Conservation (phyloP, 2,888 invertebrate species). For the Caenorhabditis panamensis region DNA sequence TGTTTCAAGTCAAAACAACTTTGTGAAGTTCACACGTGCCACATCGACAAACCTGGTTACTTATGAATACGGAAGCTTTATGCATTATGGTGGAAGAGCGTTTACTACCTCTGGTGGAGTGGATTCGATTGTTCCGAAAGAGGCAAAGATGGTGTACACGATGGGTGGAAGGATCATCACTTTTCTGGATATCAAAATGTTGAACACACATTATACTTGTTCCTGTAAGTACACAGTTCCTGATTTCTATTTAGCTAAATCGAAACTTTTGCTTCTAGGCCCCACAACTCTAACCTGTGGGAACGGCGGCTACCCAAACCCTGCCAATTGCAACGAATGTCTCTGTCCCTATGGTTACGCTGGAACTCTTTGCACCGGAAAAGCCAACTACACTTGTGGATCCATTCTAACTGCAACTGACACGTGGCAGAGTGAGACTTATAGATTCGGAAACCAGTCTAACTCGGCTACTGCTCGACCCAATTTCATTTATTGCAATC, state of each 20-base stretch:
- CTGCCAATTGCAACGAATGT: slow-evolving; percentile 71
- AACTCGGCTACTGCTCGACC: slow-evolving; percentile 45
- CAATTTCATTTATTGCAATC: slow-evolving; percentile 32
- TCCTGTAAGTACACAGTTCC: slow-evolving; percentile 18
- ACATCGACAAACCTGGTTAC: slow-evolving; percentile 37
- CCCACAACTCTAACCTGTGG: slow-evolving; percentile 60
- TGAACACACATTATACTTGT: slow-evolving; percentile 58
- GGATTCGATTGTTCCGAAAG: slow-evolving; percentile 59
- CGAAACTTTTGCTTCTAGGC: neutral
- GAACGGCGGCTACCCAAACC: slow-evolving; percentile 76
- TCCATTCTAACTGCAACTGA: slow-evolving; percentile 29
- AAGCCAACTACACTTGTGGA: slow-evolving; percentile 50
- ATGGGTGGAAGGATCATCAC: slow-evolving; percentile 60
- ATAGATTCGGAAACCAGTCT: slow-evolving; percentile 47
- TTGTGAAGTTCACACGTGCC: slow-evolving; percentile 30
- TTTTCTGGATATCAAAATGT: slow-evolving; percentile 57
- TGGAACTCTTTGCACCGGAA: slow-evolving; percentile 65
- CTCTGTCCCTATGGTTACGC: slow-evolving; percentile 72
- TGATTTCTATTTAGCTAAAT: neutral
- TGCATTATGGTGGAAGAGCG: slow-evolving; percentile 63
- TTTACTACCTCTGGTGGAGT: slow-evolving; percentile 44
- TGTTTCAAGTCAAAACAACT: slow-evolving; percentile 27
- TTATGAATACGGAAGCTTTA: slow-evolving; percentile 67
- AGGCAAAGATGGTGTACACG: slow-evolving; percentile 49
- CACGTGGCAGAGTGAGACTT: slow-evolving; percentile 36